Base-by-base conservation (phyloP, 2,888 invertebrate species). In the Sinelater perroti region DNA sequence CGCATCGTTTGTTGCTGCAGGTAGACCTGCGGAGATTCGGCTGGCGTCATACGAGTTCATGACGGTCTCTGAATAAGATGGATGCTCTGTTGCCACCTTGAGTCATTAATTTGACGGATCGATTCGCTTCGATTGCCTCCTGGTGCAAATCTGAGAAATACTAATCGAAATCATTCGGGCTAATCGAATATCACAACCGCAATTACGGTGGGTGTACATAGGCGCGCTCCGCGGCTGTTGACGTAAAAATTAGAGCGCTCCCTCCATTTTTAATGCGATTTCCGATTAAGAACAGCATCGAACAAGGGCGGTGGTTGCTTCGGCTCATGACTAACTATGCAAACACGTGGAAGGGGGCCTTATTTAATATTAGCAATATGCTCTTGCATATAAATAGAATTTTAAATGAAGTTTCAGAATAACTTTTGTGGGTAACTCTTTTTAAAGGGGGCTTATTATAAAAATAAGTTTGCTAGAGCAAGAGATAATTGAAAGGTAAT, bases 191-290 rank as follows among this genome's bases (percentile, higher is more conserved):
- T n/a, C n/a, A n/a, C n/a, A n/a, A n/a, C n/a, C n/a, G n/a, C n/a
- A n/a, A n/a, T n/a, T n/a, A n/a, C n/a, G n/a, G n/a, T n/a, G n/a
- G n/a, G n/a, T n/a, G n/a, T n/a, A n/a, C n/a, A n/a, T n/a, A n/a
- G n/a, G n/a, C n/a, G n/a, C n/a, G n/a, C 8, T 36, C 36, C 17
- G 36, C 36, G 18, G 18, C 4, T 36, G 36, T 36, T 36, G 36
- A 36, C 36, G 14, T 10, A 36, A 36, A 36, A 36, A 36, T 36
- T 36, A 18, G n/a, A 18, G 36, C 11, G 14, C 10, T 17, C 31
- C 30, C 30, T 16, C 30, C 28, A 46, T 46, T 42, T 38, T 42
- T 36, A 24, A 24, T 17, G 42, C 13, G 42, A 42, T 26, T 42
- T 42, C 26, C 28, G 45, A 30, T 45, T 45, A 45, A 28, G 10